Evolutionary conservation across 2,888 invertebrate species (phyloP).

Genomic region (Amaurobius ferox): DNA sequence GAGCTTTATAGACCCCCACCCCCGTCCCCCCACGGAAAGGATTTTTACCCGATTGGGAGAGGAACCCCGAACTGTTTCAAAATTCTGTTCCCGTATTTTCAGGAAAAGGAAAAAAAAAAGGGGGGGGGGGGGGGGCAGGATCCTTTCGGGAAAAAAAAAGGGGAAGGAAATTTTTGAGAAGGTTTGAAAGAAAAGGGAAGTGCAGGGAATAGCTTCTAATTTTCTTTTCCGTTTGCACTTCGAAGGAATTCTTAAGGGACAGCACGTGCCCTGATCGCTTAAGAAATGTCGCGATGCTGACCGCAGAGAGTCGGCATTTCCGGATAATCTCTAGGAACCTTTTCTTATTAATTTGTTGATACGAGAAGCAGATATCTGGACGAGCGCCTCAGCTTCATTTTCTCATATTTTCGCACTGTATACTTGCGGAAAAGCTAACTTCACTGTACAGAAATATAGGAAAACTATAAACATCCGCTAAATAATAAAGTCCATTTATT

Average conservation of each 20-base stretch:
- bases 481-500: too few species aligned
- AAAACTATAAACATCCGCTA: too few species aligned
- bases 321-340: too few species aligned
- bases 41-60: neutral
- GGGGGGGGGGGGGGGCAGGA: neutral
- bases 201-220: constrained; percentile 52
- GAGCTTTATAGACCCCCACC: neutral
- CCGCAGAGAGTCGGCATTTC: neutral
- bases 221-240: constrained; percentile 57
- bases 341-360: too few species aligned
- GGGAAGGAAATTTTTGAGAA: constrained; percentile 28
- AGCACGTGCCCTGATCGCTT: constrained; percentile 35
- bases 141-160: constrained; percentile 19
- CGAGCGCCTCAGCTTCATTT: too few species aligned
- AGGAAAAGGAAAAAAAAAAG: constrained; percentile 7
- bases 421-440: too few species aligned
- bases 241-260: constrained; percentile 13
- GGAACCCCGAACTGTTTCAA: constrained; percentile 34
- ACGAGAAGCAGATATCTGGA: too few species aligned
- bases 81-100: constrained; percentile 47
- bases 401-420: too few species aligned
- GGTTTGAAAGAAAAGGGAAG: constrained; percentile 30
- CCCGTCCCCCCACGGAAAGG: too few species aligned
- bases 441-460: too few species aligned
- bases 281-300: constrained; percentile 10